Percentiles rank a stretch among this genome's conserved stretches.
phyloP scores from a whole-genome alignment of 2,113 vertebrate genomes.

The Rhodinocichla rosea region DNA sequence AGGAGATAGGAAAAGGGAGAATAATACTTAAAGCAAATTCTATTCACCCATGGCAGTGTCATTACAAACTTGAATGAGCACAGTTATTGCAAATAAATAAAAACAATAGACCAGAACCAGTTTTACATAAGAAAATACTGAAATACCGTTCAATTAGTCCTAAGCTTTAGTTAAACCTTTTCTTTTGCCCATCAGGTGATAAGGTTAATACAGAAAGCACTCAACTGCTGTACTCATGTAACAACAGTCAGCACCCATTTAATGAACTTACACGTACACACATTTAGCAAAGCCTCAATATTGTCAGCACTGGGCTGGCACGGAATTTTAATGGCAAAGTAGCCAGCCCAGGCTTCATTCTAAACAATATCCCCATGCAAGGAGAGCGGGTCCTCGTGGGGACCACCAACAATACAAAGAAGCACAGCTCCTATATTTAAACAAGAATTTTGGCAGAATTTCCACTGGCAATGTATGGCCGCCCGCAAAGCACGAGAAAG shows the following conservation, averaged over 20 bases:
- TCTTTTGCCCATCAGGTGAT: slow-evolving; percentile 70
- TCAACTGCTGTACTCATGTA: slow-evolving; percentile 58
- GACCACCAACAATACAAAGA: background rate
- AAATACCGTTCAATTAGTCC: slow-evolving; percentile 74
- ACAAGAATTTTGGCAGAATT: slow-evolving; percentile 52
- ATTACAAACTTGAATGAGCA: slow-evolving; percentile 83
- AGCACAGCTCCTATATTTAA: slow-evolving; percentile 5
- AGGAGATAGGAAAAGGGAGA: slow-evolving; percentile 62
- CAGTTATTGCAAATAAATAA: slow-evolving; percentile 83
- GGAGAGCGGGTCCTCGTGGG: slow-evolving; percentile 9
- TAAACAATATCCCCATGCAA: slow-evolving; percentile 19
- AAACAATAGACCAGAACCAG: slow-evolving; percentile 83
- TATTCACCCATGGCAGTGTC: slow-evolving; percentile 79
- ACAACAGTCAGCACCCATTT: slow-evolving; percentile 42
- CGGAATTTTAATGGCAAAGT: slow-evolving; percentile 53
- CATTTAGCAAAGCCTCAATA: slow-evolving; percentile 50
- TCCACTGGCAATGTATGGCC: background rate
- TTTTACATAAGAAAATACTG: slow-evolving; percentile 79
- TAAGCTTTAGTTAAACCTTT: slow-evolving; percentile 73
- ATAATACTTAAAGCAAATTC: slow-evolving; percentile 81
- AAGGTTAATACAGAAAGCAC: slow-evolving; percentile 73
- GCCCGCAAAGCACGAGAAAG: slow-evolving; percentile 36
- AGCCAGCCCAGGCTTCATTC: background rate
- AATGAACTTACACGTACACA: slow-evolving; percentile 45
- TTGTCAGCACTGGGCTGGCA: background rate